Conservation (phyloP, 2,888 invertebrate species). For the Scrobipalpa costella region DNA sequence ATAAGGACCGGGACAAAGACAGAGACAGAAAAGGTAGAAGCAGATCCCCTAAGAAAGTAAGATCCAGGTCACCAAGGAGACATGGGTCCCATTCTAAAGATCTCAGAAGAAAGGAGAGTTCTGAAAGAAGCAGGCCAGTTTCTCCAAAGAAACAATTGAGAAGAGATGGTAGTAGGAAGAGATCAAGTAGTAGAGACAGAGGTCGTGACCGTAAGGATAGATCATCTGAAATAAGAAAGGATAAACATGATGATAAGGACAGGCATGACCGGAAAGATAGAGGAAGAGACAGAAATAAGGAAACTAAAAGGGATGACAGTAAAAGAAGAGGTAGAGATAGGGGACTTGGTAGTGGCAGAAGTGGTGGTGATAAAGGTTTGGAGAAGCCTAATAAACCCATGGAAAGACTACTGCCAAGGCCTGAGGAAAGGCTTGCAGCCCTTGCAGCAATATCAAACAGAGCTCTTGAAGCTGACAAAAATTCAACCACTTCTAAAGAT, state of each 20-base stretch:
- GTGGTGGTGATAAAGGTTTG: slow-evolving; percentile 75
- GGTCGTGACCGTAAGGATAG: slow-evolving; percentile 75
- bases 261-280: slow-evolving; percentile 86
- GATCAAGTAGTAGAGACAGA: slow-evolving; percentile 70
- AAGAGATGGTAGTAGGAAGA: slow-evolving; percentile 69
- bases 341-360: slow-evolving; percentile 73
- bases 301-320: slow-evolving; percentile 75
- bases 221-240: slow-evolving; percentile 74
- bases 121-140: slow-evolving; percentile 73
- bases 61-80: slow-evolving; percentile 70
- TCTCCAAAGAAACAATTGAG: slow-evolving; percentile 73
- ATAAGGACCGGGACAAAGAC: slow-evolving; percentile 76
- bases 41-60: slow-evolving; percentile 70
- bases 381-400: slow-evolving; percentile 83
- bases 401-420: slow-evolving; percentile 83
- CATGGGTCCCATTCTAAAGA: slow-evolving; percentile 69
- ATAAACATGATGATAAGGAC: slow-evolving; percentile 80
- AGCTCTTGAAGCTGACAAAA: slow-evolving; percentile 70
- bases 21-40: slow-evolving; percentile 76
- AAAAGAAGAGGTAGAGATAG: slow-evolving; percentile 75
- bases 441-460: slow-evolving; percentile 78
- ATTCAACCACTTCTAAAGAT: slow-evolving; percentile 72
- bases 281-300: slow-evolving; percentile 83
- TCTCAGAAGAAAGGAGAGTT: slow-evolving; percentile 69
- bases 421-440: slow-evolving; percentile 83